Evolutionary conservation across 2,797 vertebrate species (phyloP).

Genomic region (Sorex maritimensis): DNA sequence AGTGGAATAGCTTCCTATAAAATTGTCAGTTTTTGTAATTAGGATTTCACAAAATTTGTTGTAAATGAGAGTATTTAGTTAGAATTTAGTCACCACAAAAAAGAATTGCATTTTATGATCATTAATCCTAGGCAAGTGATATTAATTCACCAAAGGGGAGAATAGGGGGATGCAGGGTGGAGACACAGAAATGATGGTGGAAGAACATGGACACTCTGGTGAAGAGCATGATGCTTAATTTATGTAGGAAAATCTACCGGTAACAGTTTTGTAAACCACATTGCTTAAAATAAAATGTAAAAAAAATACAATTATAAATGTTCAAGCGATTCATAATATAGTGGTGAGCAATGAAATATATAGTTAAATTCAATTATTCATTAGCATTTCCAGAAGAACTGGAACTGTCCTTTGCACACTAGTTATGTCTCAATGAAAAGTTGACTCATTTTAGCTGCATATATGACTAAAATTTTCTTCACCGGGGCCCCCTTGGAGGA

Average conservation of each 20-base stretch:
- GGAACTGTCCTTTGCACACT: background rate
- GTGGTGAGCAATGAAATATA: background rate
- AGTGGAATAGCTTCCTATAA: background rate
- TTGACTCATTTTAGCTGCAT: slow-evolving; percentile 25
- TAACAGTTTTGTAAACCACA: too few species aligned
- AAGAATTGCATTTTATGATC: slow-evolving; percentile 13
- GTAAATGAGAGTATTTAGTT: background rate
- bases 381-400: slow-evolving; percentile 19
- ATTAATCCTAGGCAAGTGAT: background rate
- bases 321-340: background rate
- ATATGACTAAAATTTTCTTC: slow-evolving; percentile 13
- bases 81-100: slow-evolving; percentile 3
- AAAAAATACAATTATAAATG: background rate
- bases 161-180: background rate
- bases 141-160: background rate
- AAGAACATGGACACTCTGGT: too few species aligned
- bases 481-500: too few species aligned
- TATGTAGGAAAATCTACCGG: too few species aligned
- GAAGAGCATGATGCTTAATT: too few species aligned
- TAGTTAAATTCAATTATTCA: slow-evolving; percentile 27
- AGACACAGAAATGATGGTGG: too few species aligned
- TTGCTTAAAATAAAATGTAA: too few species aligned
- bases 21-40: slow-evolving; percentile 21
- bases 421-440: background rate
- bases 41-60: slow-evolving; percentile 50